These are phyloP conservation scores for Teleopsis dalmanni DNA, from an alignment of 1,140 invertebrate species.

Conservation along the genomic window DNA sequence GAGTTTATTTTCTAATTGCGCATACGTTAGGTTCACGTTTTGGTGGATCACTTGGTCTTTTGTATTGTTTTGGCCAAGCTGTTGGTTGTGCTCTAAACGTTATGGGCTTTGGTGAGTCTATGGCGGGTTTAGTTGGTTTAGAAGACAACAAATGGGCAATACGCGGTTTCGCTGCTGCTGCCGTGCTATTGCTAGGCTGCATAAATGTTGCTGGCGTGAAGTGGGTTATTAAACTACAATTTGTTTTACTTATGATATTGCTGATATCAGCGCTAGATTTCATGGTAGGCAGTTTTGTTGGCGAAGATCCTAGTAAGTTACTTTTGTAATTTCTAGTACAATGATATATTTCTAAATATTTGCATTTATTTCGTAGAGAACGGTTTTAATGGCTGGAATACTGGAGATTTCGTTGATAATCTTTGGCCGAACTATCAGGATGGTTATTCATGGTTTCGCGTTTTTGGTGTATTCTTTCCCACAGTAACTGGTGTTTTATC, in stretches of 20 bases:
- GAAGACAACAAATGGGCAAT: slow-evolving; percentile 66
- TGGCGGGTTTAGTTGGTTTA: slow-evolving; percentile 73
- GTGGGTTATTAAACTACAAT: slow-evolving; percentile 88
- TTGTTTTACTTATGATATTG: slow-evolving; percentile 72
- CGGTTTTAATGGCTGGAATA: slow-evolving; percentile 81
- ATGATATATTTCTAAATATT: no score
- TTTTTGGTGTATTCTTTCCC: slow-evolving; percentile 92
- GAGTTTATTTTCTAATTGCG: slow-evolving; percentile 89
- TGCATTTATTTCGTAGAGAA: no score
- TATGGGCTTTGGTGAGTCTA: slow-evolving; percentile 91
- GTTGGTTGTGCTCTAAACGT: slow-evolving; percentile 93
- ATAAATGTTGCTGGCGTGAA: slow-evolving; percentile 90
- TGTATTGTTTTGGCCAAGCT: slow-evolving; percentile 96
- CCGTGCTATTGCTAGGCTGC: slow-evolving; percentile 71
- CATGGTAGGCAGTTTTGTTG: slow-evolving; percentile 77
- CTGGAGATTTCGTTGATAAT: slow-evolving; percentile 73
- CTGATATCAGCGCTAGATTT: slow-evolving; percentile 83
- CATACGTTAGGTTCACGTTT: slow-evolving; percentile 89
- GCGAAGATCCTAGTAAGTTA: slow-evolving; percentile 55
- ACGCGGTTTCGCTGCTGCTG: slow-evolving; percentile 70
- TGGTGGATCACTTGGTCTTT: slow-evolving; percentile 81
- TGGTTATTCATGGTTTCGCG: slow-evolving; percentile 80
- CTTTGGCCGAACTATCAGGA: slow-evolving; percentile 70
- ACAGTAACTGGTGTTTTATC: slow-evolving; percentile 89
- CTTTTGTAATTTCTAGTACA: no score